A percentile compares a stretch with the other conserved stretches of the same genome.
Evolutionary conservation across 2,888 invertebrate species (phyloP).

Genomic region (Gerris lacustris): DNA sequence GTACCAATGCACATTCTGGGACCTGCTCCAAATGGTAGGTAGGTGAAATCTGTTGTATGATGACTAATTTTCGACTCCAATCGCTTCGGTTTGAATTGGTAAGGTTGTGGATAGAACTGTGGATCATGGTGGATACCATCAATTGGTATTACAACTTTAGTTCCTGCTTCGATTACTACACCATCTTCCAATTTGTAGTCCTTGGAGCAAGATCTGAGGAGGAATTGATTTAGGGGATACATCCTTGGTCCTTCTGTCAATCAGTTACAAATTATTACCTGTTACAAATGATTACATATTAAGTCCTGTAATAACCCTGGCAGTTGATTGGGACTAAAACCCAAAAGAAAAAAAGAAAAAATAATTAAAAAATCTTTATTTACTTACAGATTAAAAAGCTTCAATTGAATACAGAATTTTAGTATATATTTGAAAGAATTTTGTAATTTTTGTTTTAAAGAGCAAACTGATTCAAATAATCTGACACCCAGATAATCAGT

Average conservation of each 20-base stretch:
- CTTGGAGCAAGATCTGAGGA: conserved; percentile 14
- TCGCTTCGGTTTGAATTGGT: background rate
- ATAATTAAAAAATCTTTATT: no score
- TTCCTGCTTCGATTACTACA: background rate
- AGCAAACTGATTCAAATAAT: no score
- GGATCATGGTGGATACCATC: background rate
- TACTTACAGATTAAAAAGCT: no score
- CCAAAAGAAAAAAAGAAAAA: no score
- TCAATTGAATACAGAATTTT: no score
- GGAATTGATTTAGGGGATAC: conserved; percentile 9
- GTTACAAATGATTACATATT: no score
- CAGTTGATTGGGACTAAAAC: no score
- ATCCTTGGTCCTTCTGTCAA: conserved; percentile 15
- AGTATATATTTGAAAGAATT: no score
- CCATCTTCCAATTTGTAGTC: conserved; percentile 15
- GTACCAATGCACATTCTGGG: conserved; percentile 19
- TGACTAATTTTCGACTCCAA: background rate
- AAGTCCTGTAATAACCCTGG: no score
- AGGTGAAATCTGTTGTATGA: background rate
- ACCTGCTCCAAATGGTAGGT: conserved; percentile 18
- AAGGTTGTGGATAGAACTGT: background rate
- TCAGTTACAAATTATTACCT: no score
- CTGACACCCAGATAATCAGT: no score
- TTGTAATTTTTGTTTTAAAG: no score
- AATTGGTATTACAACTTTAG: background rate